Base-by-base conservation (phyloP, 2,113 vertebrate species). In the Dendrocopos noguchii region DNA sequence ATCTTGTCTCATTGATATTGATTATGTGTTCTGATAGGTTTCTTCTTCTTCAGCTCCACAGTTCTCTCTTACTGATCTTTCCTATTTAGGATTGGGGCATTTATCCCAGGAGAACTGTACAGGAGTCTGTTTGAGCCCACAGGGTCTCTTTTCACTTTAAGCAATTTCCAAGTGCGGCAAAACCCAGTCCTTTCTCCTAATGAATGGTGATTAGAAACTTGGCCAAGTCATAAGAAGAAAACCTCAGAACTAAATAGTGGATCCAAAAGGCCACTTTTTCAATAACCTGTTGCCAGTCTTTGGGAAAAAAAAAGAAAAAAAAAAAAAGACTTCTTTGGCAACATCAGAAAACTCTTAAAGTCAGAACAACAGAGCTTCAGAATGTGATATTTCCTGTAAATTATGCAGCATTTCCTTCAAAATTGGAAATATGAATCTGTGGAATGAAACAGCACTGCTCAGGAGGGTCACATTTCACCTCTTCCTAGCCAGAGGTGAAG, bases 401-500 rank as follows among this genome's bases (percentile, higher is more conserved):
- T 76, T 31, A 75, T 61, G 72, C 12, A 61, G 33, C 22, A 34
- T 21, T 63, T 56, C n/a, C 63, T 42, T 42, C 56, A 67, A 57
- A 25, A 66, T 4, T 76, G 53, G 90, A 84, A 95, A 91, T 66
- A 74, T 1, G 31, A 83, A 86, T 50, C 73, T 68, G 17, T 64
- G 29, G 71, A 95, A 91, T 80, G 77, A 79, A 94, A 63, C 52
- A 33, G 47, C 64, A 84, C 15, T 21, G 27, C 53, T 65, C 42
- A 59, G 68, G 34, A 63, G 80, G 63, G 90, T 83, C 50, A 36
- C 10, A 14, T 28, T 31, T 70, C 42, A 78, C 44, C 57, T 46
- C 2, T 73, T 92, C 91, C 74, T 76, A 83, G 61, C 31, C 73
- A 91, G 84, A 93, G 84, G 61, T 93, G 71, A 87, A 92, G 68